Percentiles rank a stretch among this genome's conserved stretches.
Evolutionary conservation across 2,888 invertebrate genomes (phyloP).

Genomic region (Chironomus riparius): DNA sequence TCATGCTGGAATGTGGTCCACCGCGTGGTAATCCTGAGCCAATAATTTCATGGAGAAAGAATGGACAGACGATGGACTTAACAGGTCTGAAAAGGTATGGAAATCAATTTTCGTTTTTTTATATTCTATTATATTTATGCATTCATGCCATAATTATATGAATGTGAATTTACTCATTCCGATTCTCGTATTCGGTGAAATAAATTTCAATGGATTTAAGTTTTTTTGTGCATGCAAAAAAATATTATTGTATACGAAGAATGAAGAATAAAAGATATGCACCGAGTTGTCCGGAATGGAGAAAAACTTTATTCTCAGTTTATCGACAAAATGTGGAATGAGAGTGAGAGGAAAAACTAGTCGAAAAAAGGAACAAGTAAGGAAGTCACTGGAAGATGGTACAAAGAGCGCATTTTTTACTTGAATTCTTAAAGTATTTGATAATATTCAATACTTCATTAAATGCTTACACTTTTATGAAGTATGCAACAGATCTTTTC

Average conservation of each 20-base stretch:
- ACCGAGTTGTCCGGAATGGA: background rate
- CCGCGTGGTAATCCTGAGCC: conserved; percentile 87
- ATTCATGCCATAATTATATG: background rate
- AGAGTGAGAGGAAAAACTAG: conserved; percentile 3
- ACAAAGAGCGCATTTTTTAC: too few species aligned
- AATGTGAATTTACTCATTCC: conserved; percentile 8
- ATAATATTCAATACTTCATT: too few species aligned
- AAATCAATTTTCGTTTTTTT: background rate
- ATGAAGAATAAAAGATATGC: background rate
- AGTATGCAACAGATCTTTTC: too few species aligned
- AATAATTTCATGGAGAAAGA: conserved; percentile 77
- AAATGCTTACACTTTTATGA: too few species aligned
- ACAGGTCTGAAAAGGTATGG: conserved; percentile 54
- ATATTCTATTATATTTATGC: background rate
- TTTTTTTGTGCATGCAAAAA: background rate
- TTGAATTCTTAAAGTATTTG: too few species aligned
- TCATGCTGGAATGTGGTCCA: conserved; percentile 75
- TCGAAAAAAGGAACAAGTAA: background rate
- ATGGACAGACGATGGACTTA: conserved; percentile 65
- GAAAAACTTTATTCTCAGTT: background rate
- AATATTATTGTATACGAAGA: background rate
- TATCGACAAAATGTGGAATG: background rate
- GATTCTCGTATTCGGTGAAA: too few species aligned
- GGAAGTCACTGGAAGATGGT: too few species aligned
- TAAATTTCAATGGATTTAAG: too few species aligned